phyloP scores from a whole-genome alignment of 2,113 vertebrate species.

The Lepisosteus osseus region DNA sequence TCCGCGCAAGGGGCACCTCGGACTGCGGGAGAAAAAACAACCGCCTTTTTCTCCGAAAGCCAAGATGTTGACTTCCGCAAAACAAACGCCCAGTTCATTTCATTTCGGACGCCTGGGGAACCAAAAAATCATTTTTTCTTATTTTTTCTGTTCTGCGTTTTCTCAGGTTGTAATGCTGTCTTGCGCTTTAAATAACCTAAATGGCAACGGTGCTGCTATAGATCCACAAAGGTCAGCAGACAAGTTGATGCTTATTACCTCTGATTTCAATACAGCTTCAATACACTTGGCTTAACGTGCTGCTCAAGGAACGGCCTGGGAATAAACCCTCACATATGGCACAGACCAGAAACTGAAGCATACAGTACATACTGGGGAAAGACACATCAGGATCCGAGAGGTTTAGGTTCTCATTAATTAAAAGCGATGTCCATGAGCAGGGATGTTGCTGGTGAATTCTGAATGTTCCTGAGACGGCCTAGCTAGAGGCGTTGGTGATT shows the following conservation, averaged over 20 bases:
- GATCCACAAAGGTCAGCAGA: slow-evolving; percentile 53
- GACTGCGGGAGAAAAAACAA: not conserved
- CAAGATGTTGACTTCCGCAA: slow-evolving; percentile 32
- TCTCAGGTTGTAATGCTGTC: slow-evolving; percentile 30
- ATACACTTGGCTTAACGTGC: slow-evolving; percentile 23
- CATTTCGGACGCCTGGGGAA: slow-evolving; percentile 34
- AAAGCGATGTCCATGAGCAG: slow-evolving; percentile 54
- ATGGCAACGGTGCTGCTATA: slow-evolving; percentile 31
- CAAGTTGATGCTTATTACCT: slow-evolving; percentile 40
- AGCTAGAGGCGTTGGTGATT: slow-evolving; percentile 59
- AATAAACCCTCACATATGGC: slow-evolving; percentile 21
- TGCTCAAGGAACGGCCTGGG: slow-evolving; percentile 23
- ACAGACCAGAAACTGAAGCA: slow-evolving; percentile 38
- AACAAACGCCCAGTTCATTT: slow-evolving; percentile 37
- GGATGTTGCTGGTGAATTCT: slow-evolving; percentile 33
- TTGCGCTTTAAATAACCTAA: slow-evolving; percentile 35
- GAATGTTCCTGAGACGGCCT: slow-evolving; percentile 53
- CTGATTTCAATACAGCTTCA: slow-evolving; percentile 29
- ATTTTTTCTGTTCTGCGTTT: slow-evolving; percentile 14
- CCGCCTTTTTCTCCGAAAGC: slow-evolving; percentile 25
- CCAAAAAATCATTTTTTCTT: slow-evolving; percentile 14
- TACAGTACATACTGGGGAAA: slow-evolving; percentile 46
- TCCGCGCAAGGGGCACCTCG: too few relatives aligned
- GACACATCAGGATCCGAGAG: slow-evolving; percentile 46
- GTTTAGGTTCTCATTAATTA: slow-evolving; percentile 56